A percentile compares a stretch with the other conserved stretches of the same genome.
phyloP scores from a whole-genome alignment of 2,888 invertebrate genomes.

The Cephus rjabovi region DNA sequence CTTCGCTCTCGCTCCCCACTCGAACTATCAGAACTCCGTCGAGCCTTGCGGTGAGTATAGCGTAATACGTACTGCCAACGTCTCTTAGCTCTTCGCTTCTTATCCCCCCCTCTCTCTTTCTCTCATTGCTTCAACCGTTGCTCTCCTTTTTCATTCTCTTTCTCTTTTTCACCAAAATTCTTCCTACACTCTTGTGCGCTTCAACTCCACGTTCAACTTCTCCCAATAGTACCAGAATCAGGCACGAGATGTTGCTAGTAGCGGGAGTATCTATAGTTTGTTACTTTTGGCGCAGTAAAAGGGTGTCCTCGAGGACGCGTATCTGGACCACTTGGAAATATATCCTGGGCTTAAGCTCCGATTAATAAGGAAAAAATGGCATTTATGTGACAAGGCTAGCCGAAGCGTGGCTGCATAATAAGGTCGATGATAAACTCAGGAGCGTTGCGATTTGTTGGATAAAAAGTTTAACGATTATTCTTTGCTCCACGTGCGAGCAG shows the following conservation, averaged over 20 bases:
- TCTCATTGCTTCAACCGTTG: neutral
- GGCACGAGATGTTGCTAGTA: neutral
- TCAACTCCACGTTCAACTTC: neutral
- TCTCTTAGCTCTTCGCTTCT: neutral
- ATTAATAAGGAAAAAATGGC: neutral
- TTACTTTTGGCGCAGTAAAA: neutral
- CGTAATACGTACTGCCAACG: neutral
- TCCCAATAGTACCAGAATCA: neutral
- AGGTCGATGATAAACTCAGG: neutral
- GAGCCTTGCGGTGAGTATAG: constrained; percentile 63
- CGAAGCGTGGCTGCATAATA: neutral
- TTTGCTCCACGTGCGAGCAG: neutral
- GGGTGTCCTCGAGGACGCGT: neutral
- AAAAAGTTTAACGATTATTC: neutral
- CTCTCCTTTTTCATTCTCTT: neutral
- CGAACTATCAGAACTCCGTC: constrained; percentile 60
- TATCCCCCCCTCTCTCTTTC: neutral
- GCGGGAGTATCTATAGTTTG: neutral
- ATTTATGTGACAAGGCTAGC: neutral
- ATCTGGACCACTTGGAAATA: neutral
- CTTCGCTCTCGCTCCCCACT: constrained; percentile 59
- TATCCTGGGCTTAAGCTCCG: neutral
- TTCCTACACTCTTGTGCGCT: neutral
- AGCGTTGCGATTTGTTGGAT: neutral
- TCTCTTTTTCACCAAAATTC: neutral